Percentiles rank a stretch among this genome's conserved stretches.
These are phyloP conservation scores for Sinosuthora webbiana DNA, from an alignment of 2,113 vertebrate genomes.

Conservation along the genomic window DNA sequence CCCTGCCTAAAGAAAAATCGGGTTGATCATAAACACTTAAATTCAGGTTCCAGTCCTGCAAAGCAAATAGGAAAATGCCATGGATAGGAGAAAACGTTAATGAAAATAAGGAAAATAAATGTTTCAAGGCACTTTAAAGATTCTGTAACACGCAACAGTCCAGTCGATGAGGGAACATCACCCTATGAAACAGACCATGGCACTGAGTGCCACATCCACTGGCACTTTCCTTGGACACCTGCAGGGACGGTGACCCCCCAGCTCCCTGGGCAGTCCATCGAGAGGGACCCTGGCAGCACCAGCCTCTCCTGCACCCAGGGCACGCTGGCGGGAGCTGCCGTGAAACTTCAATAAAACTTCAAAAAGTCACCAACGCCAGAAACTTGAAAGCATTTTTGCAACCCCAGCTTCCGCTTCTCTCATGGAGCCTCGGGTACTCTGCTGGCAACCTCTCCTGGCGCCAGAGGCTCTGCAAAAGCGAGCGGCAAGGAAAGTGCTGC, in stretches of 20 bases:
- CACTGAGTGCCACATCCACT: neutral
- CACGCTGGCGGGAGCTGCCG: rapidly evolving
- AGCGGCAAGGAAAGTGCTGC: neutral
- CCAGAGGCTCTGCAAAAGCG: neutral
- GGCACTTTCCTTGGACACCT: rapidly evolving
- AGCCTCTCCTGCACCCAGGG: rapidly evolving
- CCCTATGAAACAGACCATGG: neutral
- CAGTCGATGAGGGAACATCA: neutral
- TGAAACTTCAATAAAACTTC: rapidly evolving
- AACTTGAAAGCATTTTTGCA: no score
- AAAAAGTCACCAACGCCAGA: rapidly evolving
- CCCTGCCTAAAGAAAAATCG: neutral
- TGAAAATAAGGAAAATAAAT: neutral
- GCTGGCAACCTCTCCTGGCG: neutral
- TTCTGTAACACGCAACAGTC: neutral
- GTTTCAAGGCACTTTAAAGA: rapidly evolving
- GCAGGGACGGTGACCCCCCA: neutral
- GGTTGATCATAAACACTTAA: neutral
- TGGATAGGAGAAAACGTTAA: neutral
- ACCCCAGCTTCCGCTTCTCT: neutral
- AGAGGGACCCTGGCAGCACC: neutral
- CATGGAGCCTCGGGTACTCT: rapidly evolving
- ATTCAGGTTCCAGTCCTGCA: neutral
- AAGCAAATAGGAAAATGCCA: neutral
- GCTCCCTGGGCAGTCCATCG: rapidly evolving